Conservation (phyloP, 2,113 vertebrate genomes). For the Otus sunia region DNA sequence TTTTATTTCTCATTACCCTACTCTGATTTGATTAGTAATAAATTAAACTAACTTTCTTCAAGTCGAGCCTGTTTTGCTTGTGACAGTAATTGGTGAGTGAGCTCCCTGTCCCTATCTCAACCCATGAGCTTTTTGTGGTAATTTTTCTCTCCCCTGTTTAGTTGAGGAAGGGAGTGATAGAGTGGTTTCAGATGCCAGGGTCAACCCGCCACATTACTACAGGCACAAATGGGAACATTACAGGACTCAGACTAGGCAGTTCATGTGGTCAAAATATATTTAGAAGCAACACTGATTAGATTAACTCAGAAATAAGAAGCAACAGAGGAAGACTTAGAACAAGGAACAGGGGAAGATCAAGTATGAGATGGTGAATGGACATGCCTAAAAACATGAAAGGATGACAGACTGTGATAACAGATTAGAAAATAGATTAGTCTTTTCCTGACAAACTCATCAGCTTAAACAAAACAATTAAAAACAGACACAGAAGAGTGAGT, state of each 20-base stretch:
- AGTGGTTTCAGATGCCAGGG: fast-evolving
- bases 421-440: background rate
- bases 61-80: background rate
- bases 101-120: background rate
- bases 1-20: background rate
- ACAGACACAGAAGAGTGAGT: background rate
- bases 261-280: conserved; percentile 25
- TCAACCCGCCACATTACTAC: background rate
- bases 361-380: background rate
- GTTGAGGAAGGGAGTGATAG: fast-evolving
- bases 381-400: background rate
- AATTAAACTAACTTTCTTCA: background rate
- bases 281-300: conserved; percentile 55
- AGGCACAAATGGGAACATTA: background rate
- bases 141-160: background rate
- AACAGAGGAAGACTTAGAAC: background rate
- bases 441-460: background rate
- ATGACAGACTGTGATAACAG: background rate
- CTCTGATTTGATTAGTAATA: background rate
- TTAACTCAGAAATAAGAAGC: conserved; percentile 38
- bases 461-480: background rate
- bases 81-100: background rate
- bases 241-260: background rate
- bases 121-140: background rate
- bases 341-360: background rate